Evolutionary conservation across 1,140 invertebrate species (phyloP).

Genomic region (Araneus ventricosus): DNA sequence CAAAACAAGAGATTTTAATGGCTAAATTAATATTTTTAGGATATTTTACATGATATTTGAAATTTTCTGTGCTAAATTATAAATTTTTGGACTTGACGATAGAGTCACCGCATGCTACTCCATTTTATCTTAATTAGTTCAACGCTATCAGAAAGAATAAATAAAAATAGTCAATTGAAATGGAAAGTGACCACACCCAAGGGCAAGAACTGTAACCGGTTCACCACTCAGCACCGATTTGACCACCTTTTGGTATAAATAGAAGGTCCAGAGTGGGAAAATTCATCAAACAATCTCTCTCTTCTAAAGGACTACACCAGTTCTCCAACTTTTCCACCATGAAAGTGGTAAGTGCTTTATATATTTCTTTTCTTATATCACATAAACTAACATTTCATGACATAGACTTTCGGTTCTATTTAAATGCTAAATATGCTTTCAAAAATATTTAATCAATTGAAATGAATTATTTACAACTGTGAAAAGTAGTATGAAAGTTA

Average conservation of each 20-base stretch:
- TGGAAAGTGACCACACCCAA: constrained; percentile 2
- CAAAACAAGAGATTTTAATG: no score
- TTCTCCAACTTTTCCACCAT: constrained; percentile 5
- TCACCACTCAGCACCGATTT: neutral
- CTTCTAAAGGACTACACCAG: neutral
- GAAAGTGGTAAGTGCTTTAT: constrained; percentile 23
- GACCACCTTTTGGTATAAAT: neutral
- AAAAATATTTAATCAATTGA: no score
- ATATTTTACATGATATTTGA: no score
- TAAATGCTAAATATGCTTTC: neutral
- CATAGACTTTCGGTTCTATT: no score
- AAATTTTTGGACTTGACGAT: no score
- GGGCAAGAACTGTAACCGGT: neutral
- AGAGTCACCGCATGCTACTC: no score
- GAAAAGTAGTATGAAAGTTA: no score
- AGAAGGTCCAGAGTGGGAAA: neutral
- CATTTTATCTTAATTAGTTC: no score
- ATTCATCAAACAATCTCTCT: neutral
- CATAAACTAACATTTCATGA: neutral
- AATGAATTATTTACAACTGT: no score
- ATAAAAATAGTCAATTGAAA: neutral
- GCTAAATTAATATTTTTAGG: no score
- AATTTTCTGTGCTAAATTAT: no score
- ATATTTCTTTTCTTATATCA: neutral
- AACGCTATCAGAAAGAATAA: no score